These are phyloP conservation scores for Buathra laborator DNA, from an alignment of 2,888 invertebrate genomes.

Conservation along the genomic window DNA sequence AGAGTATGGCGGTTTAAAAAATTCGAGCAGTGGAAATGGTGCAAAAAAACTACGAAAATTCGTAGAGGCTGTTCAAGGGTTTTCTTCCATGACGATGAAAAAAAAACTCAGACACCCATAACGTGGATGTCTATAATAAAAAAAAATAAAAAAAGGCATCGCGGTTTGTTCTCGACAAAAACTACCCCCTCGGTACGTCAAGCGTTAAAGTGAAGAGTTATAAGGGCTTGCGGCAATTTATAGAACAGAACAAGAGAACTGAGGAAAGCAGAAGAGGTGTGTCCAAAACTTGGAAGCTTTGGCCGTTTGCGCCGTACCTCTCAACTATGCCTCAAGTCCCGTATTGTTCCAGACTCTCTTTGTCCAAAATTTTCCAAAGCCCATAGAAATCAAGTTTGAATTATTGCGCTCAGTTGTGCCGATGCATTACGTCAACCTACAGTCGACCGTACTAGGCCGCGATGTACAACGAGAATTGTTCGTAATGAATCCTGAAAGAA, in stretches of 20 bases:
- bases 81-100: no score
- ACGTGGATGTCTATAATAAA: background rate
- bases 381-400: conserved; percentile 60
- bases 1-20: no score
- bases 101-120: no score
- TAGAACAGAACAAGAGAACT: background rate
- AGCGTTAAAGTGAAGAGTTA: background rate
- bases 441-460: background rate
- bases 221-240: background rate
- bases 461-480: conserved; percentile 1
- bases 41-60: no score
- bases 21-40: no score
- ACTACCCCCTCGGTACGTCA: background rate
- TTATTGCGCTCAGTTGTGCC: conserved; percentile 41
- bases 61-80: no score
- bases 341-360: conserved; percentile 48
- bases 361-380: conserved; percentile 57
- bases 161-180: no score
- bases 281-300: conserved; percentile 56
- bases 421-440: background rate
- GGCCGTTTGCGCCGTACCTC: conserved; percentile 44
- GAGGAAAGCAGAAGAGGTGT: conserved; percentile 37
- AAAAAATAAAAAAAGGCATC: no score
- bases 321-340: conserved; percentile 45
- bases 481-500: background rate